Conservation (phyloP, 2,797 vertebrate species). For the Octomys mimax region DNA sequence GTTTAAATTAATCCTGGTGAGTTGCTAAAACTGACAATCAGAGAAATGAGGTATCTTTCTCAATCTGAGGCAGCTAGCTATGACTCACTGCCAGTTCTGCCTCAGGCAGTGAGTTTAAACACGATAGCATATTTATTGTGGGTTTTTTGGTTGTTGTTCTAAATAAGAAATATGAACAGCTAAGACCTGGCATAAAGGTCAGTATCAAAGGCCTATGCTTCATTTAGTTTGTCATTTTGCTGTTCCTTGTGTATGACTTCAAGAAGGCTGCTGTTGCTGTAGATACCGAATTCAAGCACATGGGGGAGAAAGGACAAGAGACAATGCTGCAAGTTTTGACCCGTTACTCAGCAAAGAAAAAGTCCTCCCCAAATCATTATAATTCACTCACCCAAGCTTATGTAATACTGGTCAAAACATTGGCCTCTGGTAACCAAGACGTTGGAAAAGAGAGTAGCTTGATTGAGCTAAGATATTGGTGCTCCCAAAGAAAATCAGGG, state of each 20-base stretch:
- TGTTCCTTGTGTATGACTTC: neutral
- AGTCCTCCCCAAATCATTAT: neutral
- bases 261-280: neutral
- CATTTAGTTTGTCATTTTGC: neutral
- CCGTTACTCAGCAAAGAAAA: neutral
- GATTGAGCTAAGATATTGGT: neutral
- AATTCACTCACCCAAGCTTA: neutral
- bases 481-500: neutral
- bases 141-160: neutral
- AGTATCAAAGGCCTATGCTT: neutral
- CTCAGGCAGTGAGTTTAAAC: neutral
- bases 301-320: neutral
- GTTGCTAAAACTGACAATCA: neutral
- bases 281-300: constrained; percentile 20
- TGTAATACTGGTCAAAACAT: neutral
- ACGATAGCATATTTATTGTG: neutral
- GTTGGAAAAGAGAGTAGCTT: constrained; percentile 7
- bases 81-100: neutral
- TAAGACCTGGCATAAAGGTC: neutral
- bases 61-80: neutral
- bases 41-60: neutral
- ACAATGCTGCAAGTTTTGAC: neutral
- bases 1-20: neutral
- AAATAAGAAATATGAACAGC: neutral
- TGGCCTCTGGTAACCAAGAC: neutral